Evolutionary conservation across 2,888 invertebrate species (phyloP).

Genomic region (Oscheius sp.): DNA sequence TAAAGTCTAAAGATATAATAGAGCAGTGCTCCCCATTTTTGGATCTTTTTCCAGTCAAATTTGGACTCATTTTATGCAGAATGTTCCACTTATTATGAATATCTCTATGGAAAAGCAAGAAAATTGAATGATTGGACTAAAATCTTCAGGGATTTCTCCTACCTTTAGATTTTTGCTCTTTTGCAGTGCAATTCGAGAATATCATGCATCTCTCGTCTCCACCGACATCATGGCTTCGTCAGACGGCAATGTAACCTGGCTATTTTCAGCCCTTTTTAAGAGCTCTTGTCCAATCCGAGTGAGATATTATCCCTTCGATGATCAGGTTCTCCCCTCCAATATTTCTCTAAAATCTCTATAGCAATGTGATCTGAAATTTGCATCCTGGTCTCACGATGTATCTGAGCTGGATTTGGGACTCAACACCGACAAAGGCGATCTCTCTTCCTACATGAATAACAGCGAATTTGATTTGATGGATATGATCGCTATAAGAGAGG

Average conservation of each 20-base stretch:
- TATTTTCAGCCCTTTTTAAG: constrained; percentile 75
- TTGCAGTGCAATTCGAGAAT: constrained; percentile 71
- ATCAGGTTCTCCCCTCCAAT: constrained; percentile 59
- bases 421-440: constrained; percentile 82
- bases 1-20: too few species aligned
- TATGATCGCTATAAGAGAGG: constrained; percentile 70
- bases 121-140: too few species aligned
- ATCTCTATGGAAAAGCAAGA: too few species aligned
- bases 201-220: constrained; percentile 72
- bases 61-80: too few species aligned
- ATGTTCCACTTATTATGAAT: too few species aligned
- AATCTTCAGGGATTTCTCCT: not conserved
- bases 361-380: constrained; percentile 75
- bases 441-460: constrained; percentile 88
- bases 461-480: constrained; percentile 83
- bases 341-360: constrained; percentile 55
- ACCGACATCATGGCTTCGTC: constrained; percentile 75
- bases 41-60: too few species aligned
- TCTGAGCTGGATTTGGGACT: constrained; percentile 77
- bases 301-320: constrained; percentile 76
- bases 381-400: constrained; percentile 75
- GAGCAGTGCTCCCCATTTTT: too few species aligned
- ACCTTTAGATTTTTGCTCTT: not conserved
- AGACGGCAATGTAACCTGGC: constrained; percentile 76
- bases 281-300: constrained; percentile 72